Evolutionary conservation across 2,888 invertebrate species (phyloP), one percentile per base, ranked within the genome.

Genomic region (Pardosa pseudoannulata): DNA sequence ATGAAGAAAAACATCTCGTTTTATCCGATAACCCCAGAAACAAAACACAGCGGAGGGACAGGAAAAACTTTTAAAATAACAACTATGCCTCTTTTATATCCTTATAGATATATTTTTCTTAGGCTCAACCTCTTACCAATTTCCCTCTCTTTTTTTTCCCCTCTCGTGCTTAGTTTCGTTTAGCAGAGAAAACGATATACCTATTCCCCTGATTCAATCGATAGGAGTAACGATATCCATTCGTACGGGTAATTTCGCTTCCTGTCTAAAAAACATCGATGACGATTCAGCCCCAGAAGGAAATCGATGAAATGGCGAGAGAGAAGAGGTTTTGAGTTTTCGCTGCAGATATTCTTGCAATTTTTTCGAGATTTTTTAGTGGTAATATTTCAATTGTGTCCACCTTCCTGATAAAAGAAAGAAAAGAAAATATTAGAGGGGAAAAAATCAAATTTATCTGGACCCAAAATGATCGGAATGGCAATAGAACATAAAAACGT

Each of bases 131-230:
- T 39, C 39, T 39, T 31, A 23, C 62, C 36, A 67, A 32, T 70
- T 78, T 78, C 28, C n/a, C 32, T 67, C n/a, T n/a, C n/a, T n/a
- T n/a, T n/a, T n/a, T n/a, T n/a, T n/a, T n/a, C 39, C 62, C 50
- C 41, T 74, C 67, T 50, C 23, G 50, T 81, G 68, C 73, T 81
- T 64, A 73, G 71, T 81, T 74, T 74, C 74, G 68, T 41, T 81
- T 67, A 56, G 50, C 19, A 36, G 29, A 56, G 67, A 73, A 81
- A 81, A 81, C 73, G 81, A 81, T 81, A 81, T 74, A 81, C 73
- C 81, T 73, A 81, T 81, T 67, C 67, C 50, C 31, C 41, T 73
- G 79, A 80, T 80, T 81, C 81, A 81, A 81, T 81, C 81, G 74
- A 81, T 81, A 68, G 32, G 39, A 36, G 32, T 19, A 73, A 73